Base-by-base conservation (phyloP, 2,888 invertebrate genomes). In the Danaus chrysippus region DNA sequence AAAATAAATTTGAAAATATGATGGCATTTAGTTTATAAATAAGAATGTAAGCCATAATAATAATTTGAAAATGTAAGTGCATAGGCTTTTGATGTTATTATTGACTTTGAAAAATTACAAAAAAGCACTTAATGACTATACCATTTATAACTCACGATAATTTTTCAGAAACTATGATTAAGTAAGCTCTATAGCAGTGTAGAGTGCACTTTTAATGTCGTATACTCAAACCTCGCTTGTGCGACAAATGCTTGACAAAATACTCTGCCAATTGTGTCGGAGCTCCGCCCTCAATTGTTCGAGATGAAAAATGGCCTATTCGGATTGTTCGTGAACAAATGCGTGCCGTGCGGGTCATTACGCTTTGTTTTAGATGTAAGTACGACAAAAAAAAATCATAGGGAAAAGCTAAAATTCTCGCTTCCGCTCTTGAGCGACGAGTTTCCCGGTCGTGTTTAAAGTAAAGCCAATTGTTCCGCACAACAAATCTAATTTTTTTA, bases 311-410 rank as follows among this genome's bases (percentile, higher is more conserved):
- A 91, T 91, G 86, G 87, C 86, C 87, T 83, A 84, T 87, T 87
- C 81, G 86, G 84, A 88, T 89, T 90, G 89, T 90, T 91, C 87
- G 71, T 74, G 85, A 88, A 90, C 90, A 91, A 91, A 89, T 86
- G 88, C 89, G 89, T 89, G 79, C 86, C 86, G 86, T 84, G 84
- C 84, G 86, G 89, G 88, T 88, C 89, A 89, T 90, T 91, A 89
- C 82, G 88, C 88, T 86, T 89, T 90, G 90, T 90, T 91, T 89
- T 87, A 85, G 82, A 78, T 81, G 81, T 82, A 86, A 87, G 84
- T 82, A 87, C 82, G 81, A 85, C 82, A 87, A 89, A 89, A 88
- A 23, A 34, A 89, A 86, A 76, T 79, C 79, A 76, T 78, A 69
- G 76, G 81, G 75, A 82, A 88, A 87, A 83, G 80, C 82, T 78